phyloP scores from a whole-genome alignment of 2,797 vertebrate species.

The Schizopygopsis pylzovi region DNA sequence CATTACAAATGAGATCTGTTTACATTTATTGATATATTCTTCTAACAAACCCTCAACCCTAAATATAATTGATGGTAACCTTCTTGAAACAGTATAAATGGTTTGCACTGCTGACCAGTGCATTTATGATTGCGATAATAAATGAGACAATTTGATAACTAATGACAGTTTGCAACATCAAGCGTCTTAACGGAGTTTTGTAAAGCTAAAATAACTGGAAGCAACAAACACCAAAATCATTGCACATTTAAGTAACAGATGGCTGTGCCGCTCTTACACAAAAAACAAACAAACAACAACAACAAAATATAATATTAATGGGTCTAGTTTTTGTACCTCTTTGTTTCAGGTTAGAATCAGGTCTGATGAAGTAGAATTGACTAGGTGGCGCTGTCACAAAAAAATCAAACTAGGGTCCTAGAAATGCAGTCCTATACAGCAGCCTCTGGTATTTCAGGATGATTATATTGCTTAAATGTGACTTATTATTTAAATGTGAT shows the following conservation, averaged over 20 bases:
- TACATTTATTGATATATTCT: not conserved
- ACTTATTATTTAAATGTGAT: not conserved
- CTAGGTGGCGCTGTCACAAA: not conserved
- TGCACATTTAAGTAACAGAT: no score
- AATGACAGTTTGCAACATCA: no score
- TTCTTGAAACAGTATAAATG: not conserved
- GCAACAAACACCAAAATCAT: no score
- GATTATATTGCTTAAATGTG: not conserved
- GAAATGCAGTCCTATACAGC: not conserved
- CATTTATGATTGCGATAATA: not conserved
- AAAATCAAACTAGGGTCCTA: not conserved
- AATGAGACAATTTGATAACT: no score
- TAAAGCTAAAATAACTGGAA: no score
- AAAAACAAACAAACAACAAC: no score
- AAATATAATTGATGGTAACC: not conserved
- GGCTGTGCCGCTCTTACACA: no score
- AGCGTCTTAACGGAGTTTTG: no score
- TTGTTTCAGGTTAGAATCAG: not conserved
- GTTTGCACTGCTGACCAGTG: not conserved
- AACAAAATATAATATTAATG: no score
- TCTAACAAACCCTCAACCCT: not conserved
- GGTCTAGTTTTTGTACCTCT: not conserved
- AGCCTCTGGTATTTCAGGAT: not conserved
- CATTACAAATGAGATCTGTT: not conserved
- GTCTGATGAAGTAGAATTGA: not conserved